Conservation (phyloP, 2,888 invertebrate genomes). For the Mesoligia furuncula region DNA sequence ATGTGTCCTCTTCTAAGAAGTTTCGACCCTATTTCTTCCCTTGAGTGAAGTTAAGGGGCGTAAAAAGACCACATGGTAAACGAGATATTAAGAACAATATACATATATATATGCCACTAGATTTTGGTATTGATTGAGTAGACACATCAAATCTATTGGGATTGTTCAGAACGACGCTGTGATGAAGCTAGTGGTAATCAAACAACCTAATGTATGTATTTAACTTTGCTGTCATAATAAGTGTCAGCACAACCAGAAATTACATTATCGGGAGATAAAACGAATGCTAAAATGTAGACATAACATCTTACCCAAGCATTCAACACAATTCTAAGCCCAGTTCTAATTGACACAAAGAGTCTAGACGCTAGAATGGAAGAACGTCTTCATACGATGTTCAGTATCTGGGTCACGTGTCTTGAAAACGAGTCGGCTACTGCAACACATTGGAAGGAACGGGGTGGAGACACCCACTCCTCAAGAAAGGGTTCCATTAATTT, state of each 20-base stretch:
- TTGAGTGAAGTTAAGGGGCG: not conserved
- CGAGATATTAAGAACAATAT: not conserved
- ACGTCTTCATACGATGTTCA: constrained; percentile 34
- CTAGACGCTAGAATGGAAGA: constrained; percentile 47
- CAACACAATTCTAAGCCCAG: constrained; percentile 25
- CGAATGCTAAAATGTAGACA: not conserved
- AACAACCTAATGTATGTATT: not conserved
- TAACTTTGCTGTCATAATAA: constrained; percentile 11
- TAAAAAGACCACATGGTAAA: constrained; percentile 1
- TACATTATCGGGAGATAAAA: not conserved
- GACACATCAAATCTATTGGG: not conserved
- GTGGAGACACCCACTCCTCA: constrained; percentile 34
- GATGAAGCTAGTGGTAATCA: not conserved
- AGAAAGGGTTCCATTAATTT: not conserved
- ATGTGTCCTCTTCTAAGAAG: constrained; percentile 1
- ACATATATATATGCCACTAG: not conserved
- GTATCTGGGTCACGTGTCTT: constrained; percentile 60
- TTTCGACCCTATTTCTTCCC: not conserved
- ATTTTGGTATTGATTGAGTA: not conserved
- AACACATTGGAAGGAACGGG: constrained; percentile 42
- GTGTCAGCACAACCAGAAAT: not conserved
- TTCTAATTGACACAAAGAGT: constrained; percentile 44
- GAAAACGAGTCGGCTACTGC: constrained; percentile 51
- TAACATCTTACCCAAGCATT: constrained; percentile 11
- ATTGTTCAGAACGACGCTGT: not conserved